Evolutionary conservation across 2,888 invertebrate genomes (phyloP).

Genomic region (Lithosia quadra): DNA sequence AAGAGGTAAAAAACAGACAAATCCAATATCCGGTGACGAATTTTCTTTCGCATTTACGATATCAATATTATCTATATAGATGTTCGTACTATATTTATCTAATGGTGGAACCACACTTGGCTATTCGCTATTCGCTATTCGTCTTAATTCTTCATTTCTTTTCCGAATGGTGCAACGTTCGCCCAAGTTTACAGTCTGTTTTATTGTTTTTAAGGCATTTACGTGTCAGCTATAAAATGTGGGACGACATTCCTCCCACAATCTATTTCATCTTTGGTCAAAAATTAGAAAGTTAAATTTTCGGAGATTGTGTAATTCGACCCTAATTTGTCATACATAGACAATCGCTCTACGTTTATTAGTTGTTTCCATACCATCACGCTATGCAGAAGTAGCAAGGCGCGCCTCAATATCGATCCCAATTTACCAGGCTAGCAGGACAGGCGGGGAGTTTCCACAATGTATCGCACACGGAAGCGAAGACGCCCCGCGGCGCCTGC

Average conservation of each 20-base stretch:
- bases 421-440: conserved; percentile 63
- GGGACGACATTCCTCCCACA: neutral
- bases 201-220: neutral
- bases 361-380: conserved; percentile 42
- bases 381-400: conserved; percentile 47
- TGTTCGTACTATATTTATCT: no score
- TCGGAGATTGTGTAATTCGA: neutral
- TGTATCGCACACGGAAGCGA: conserved; percentile 55
- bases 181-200: neutral
- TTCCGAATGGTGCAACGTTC: neutral
- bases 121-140: no score
- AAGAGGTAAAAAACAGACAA: neutral
- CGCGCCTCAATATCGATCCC: conserved; percentile 58
- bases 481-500: conserved; percentile 73
- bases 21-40: no score
- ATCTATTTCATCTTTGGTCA: neutral
- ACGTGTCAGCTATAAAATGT: neutral
- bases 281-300: conserved; percentile 1
- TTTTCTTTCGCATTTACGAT: neutral
- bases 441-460: conserved; percentile 57
- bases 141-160: neutral
- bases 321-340: conserved; percentile 7
- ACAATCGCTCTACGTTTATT: conserved; percentile 20
- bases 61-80: neutral
- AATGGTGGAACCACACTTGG: no score